Percentiles rank a stretch among this genome's conserved stretches.
phyloP scores from a whole-genome alignment of 2,113 vertebrate genomes.

The Mandrillus leucophaeus region DNA sequence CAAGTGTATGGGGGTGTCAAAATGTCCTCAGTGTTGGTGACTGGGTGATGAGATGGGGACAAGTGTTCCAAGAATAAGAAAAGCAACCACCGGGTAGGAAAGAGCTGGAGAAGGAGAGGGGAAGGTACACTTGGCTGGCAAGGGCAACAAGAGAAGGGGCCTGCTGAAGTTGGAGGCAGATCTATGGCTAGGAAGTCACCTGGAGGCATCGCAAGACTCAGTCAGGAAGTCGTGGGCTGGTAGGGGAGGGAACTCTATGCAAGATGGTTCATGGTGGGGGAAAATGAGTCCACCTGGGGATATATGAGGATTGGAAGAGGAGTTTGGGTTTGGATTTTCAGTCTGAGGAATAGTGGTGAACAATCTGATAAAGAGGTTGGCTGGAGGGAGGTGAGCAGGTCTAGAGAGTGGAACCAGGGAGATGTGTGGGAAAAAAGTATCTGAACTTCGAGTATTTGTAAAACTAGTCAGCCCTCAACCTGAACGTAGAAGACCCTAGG shows the following conservation, averaged over 20 bases:
- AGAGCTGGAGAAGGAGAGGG: not conserved
- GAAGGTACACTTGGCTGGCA: not conserved
- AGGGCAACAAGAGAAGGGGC: not conserved
- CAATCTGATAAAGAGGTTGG: not conserved
- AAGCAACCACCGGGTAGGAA: not conserved
- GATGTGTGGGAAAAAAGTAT: not conserved
- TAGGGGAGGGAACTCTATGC: accelerated
- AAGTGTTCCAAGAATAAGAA: not conserved
- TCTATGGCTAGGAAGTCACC: not conserved
- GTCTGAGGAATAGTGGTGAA: not conserved
- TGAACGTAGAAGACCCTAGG: not conserved
- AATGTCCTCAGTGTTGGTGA: not conserved
- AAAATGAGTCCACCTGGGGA: not conserved
- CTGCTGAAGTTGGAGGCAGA: not conserved
- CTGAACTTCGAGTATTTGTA: not conserved
- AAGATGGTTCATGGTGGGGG: not conserved
- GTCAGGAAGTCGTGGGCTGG: not conserved
- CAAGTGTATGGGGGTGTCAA: no score
- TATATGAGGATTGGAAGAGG: not conserved
- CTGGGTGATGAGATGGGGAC: not conserved
- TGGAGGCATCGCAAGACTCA: not conserved
- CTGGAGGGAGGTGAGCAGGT: not conserved
- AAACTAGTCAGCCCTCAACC: not conserved
- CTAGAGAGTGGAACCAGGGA: not conserved
- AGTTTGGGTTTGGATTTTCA: not conserved